Evolutionary conservation across 1,140 invertebrate species (phyloP).

Genomic region (Diabrotica virgifera): DNA sequence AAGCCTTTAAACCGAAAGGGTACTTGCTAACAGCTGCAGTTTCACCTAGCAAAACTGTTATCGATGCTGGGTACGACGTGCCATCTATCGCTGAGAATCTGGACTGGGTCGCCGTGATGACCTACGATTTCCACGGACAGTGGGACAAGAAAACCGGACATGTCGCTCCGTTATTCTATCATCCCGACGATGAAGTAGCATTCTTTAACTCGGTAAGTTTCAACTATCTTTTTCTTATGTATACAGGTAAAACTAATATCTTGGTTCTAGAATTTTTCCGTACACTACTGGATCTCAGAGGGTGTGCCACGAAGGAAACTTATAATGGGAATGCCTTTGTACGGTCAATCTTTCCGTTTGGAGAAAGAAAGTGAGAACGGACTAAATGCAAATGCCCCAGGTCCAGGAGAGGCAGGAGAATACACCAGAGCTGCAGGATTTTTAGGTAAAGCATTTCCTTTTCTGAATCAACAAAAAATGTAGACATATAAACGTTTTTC

Average conservation of each 20-base stretch:
- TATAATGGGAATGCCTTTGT: conserved; percentile 87
- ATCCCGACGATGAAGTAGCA: conserved; percentile 73
- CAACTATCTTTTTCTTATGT: too few relatives aligned
- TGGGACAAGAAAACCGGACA: conserved; percentile 84
- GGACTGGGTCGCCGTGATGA: conserved; percentile 85
- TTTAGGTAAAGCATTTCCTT: conserved; percentile 5
- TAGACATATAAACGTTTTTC: too few relatives aligned
- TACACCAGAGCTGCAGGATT: conserved; percentile 82
- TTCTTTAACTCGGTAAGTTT: conserved; percentile 63
- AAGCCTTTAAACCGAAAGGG: conserved; percentile 69
- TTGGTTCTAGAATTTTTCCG: conserved; percentile 67
- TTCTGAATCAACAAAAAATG: too few relatives aligned
- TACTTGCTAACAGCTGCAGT: conserved; percentile 79
- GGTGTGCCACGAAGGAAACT: conserved; percentile 77
- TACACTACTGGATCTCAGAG: conserved; percentile 84
- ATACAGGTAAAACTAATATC: too few relatives aligned
- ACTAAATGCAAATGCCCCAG: conserved; percentile 70
- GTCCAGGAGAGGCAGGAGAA: conserved; percentile 73
- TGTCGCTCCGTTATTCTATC: conserved; percentile 75
- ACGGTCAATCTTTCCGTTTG: conserved; percentile 81
- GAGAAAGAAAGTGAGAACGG: conserved; percentile 58
- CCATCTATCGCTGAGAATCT: conserved; percentile 66
- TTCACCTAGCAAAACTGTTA: conserved; percentile 83
- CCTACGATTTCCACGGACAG: conserved; percentile 84
- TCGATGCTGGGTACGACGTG: conserved; percentile 82